Base-by-base conservation (phyloP, 1,140 invertebrate genomes). In the Augochlora pura region DNA sequence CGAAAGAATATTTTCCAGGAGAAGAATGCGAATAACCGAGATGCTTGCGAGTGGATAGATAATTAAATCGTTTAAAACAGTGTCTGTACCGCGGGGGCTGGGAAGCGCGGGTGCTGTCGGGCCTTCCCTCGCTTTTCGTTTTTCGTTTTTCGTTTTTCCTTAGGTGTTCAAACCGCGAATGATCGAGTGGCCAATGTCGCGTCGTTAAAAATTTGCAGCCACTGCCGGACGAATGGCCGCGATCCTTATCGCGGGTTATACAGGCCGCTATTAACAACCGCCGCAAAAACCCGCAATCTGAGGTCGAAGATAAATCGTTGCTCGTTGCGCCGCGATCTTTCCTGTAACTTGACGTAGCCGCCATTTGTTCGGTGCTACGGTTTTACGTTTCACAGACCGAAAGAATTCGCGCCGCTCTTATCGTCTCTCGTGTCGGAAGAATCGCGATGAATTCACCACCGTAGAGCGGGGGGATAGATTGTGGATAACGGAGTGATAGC, bases 251-350 rank as follows among this genome's bases (percentile, higher is more conserved):
- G 80, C 25, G 10, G 66, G 74, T 76, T 81, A 81, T 88, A 84
- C 85, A 71, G 80, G 62, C 75, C 62, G 85, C 80, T 88, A 88
- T 88, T 89, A 88, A 87, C 86, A 86, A 87, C 85, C 38, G 25
- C 79, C 82, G 81, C 80, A 87, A 88, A 89, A 89, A 88, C 78
- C 82, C 83, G 79, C 85, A 83, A 88, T 88, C 83, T 83, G 74
- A 83, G 80, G 77, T 81, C 69, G 80, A 86, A 88, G 86, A 88
- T 81, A 89, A 89, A 89, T 89, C 83, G 84, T 64, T 65, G 49
- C 67, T 77, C 80, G 84, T 80, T 75, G 62, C 52, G 69, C 70
- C 49, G n/a, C 77, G 82, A 86, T 85, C 80, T 85, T 86, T 60
- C 46, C 16, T 80, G 72, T 82, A 80, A 77, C 85, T 75, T 72